Base-by-base conservation (phyloP, 1,140 invertebrate genomes). In the Drosophila triauraria region DNA sequence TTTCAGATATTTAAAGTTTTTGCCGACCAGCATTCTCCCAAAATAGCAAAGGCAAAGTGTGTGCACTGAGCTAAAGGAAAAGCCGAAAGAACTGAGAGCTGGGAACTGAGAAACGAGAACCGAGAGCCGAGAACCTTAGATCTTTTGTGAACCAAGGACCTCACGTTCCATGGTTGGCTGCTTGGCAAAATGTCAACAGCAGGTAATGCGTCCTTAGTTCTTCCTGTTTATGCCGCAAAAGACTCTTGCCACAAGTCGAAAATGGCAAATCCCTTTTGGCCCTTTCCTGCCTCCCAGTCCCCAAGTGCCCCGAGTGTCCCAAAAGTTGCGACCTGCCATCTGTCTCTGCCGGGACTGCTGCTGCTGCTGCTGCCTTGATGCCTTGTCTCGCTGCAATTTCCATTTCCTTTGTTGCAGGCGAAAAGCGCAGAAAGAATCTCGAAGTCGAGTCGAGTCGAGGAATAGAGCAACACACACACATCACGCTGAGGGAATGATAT, bases 111-210 rank as follows among this genome's bases (percentile, higher is more conserved):
- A n/a, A 27, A 9, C 0, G 15, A 32, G 27, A 35, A 20, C 8
- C 35, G 12, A 38, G 12, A 12, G 13, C 12, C 20, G 2, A 40
- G 53, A 64, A 57, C 61, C 72, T 78, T 82, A 79, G 72, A 77
- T 77, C 75, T 77, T 68, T 35, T 50, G 38, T 61, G 72, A 65
- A 60, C 61, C 76, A 43, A 76, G 75, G 76, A 62, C 71, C 80
- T 87, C 76, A 87, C 83, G 84, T 88, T 46, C 60, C 56, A 76
- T 78, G 65, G 46, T 64, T 69, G 74, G 56, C 44, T 59, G 62
- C 68, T 48, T 67, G 76, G 65, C 67, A 65, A 74, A 88, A 87
- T 88, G 83, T 88, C 83, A 87, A 87, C 84, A 83, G 77, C 80
- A 87, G 83, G 80, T 83, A 88, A 88, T 87, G 71, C 75, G 76